These are phyloP conservation scores for Lumbricus terrestris DNA, from an alignment of 2,888 invertebrate species.

Conservation along the genomic window DNA sequence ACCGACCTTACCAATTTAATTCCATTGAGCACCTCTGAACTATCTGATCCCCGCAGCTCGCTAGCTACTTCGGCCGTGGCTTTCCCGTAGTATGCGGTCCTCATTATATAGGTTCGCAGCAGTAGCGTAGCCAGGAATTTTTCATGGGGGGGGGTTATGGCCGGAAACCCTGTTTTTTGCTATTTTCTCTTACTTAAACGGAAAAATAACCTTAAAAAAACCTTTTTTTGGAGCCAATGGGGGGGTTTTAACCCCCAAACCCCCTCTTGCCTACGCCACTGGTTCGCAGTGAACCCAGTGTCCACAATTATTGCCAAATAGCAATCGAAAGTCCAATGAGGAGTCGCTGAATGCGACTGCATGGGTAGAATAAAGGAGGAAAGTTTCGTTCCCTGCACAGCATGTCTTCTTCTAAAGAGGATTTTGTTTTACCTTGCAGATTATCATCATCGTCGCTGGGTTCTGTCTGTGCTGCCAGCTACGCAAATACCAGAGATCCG, in stretches of 20 bases:
- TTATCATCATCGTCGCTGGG: not conserved
- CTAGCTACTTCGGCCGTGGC: no score
- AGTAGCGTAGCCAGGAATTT: no score
- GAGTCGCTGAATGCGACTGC: not conserved
- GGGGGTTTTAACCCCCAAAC: no score
- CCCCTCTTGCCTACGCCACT: no score
- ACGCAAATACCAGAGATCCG: slow-evolving; percentile 10
- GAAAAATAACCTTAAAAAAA: no score
- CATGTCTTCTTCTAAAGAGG: not conserved
- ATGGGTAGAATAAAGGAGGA: not conserved
- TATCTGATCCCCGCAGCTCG: not conserved
- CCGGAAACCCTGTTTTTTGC: no score
- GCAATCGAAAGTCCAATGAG: not conserved
- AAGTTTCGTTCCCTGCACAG: not conserved
- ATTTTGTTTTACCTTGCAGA: slow-evolving; percentile 4
- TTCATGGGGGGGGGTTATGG: no score
- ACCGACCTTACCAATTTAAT: not conserved
- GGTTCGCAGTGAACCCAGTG: not conserved
- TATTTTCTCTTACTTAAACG: no score
- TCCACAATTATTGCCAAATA: not conserved
- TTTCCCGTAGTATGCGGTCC: no score
- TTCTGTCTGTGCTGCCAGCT: not conserved
- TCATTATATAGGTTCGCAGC: no score
- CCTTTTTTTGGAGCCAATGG: no score
- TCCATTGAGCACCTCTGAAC: not conserved